Conservation (phyloP, 2,113 vertebrate species). For the Microtus ochrogaster region DNA sequence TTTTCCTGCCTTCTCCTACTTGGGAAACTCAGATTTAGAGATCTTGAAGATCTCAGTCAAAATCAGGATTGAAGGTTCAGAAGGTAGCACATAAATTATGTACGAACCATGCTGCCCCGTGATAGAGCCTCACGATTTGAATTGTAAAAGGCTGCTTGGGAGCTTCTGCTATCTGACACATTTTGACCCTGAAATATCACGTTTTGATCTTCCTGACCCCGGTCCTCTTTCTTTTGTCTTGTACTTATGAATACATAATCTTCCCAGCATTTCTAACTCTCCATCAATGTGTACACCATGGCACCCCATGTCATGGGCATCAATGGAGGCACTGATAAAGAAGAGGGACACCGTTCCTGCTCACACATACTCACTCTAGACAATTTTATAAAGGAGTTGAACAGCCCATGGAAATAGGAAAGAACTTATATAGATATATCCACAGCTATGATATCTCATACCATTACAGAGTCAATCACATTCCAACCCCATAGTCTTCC, state of each 20-base stretch:
- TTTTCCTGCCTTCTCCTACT: neutral
- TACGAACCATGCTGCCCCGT: neutral
- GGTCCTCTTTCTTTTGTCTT: neutral
- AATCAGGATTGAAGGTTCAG: neutral
- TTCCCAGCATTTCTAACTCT: neutral
- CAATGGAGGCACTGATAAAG: neutral
- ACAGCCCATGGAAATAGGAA: fast-evolving
- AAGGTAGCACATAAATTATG: neutral
- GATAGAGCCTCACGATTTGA: neutral
- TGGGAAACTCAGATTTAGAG: neutral
- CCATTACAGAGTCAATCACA: neutral
- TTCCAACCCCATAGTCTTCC: neutral
- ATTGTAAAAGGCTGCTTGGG: neutral
- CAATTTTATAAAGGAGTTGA: neutral
- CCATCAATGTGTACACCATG: neutral
- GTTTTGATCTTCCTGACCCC: neutral
- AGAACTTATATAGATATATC: neutral
- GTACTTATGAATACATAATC: neutral
- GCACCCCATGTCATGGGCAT: neutral
- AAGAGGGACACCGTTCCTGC: neutral
- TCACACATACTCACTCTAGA: neutral
- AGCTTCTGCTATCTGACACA: neutral
- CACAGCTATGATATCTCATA: neutral
- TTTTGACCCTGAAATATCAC: neutral
- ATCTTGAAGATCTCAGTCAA: neutral